Evolutionary conservation across 2,113 vertebrate species (phyloP).

Genomic region (Pungitius pungitius): DNA sequence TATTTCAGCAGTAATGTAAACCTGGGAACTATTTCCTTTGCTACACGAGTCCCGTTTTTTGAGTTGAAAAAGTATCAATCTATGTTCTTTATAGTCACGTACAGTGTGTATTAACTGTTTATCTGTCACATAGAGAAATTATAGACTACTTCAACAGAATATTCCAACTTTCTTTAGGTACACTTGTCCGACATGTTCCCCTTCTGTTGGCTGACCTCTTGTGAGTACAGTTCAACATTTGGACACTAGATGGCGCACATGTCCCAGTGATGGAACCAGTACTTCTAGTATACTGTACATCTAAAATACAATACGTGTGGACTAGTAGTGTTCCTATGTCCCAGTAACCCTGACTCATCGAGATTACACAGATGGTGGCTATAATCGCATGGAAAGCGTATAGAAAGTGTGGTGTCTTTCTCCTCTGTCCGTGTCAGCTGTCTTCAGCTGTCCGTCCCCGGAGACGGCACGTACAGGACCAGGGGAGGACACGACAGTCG

Average conservation of each 20-base stretch:
- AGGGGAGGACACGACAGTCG: slow-evolving; percentile 57
- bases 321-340: background rate
- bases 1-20: slow-evolving; percentile 65
- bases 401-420: slow-evolving; percentile 5
- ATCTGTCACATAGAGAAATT: background rate
- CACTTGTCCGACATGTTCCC: background rate
- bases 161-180: background rate
- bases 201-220: background rate
- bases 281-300: background rate
- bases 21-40: slow-evolving; percentile 40
- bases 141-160: background rate
- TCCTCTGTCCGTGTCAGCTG: slow-evolving; percentile 31
- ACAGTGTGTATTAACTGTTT: background rate
- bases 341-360: slow-evolving; percentile 1
- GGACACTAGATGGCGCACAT: slow-evolving; percentile 70
- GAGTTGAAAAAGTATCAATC: background rate
- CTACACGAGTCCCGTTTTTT: slow-evolving; percentile 45
- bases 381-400: slow-evolving; percentile 18
- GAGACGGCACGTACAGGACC: slow-evolving; percentile 28
- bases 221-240: slow-evolving; percentile 23
- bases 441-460: slow-evolving; percentile 29
- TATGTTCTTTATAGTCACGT: background rate
- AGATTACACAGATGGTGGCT: background rate
- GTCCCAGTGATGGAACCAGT: slow-evolving; percentile 34
- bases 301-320: background rate